Percentiles rank a stretch among this genome's conserved stretches.
These are phyloP conservation scores for Phyllopteryx taeniolatus DNA, from an alignment of 2,113 vertebrate species.

Conservation along the genomic window DNA sequence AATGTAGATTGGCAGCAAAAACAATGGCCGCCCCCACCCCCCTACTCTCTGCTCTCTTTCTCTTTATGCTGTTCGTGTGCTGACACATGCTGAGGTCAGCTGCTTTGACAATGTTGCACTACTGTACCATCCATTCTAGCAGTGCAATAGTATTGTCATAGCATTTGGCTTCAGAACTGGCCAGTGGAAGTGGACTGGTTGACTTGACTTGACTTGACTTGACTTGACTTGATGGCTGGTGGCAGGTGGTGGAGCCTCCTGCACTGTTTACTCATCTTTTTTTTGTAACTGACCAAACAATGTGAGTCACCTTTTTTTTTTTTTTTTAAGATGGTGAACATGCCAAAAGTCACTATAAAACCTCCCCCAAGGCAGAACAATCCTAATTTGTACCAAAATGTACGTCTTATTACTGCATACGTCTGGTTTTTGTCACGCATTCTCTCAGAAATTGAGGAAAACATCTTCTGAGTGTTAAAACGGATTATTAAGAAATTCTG, in stretches of 20 bases:
- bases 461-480: too few relatives aligned
- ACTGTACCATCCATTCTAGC: conserved; percentile 95
- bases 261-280: conserved; percentile 36
- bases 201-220: background rate
- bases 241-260: conserved; percentile 50
- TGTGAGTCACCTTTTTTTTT: background rate
- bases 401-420: too few relatives aligned
- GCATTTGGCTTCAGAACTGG: conserved; percentile 83
- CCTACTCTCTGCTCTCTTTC: background rate
- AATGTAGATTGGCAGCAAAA: conserved; percentile 46
- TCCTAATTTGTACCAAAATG: too few relatives aligned
- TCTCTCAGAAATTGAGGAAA: too few relatives aligned
- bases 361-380: too few relatives aligned
- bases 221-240: conserved; percentile 5
- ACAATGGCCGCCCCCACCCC: conserved; percentile 46
- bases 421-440: too few relatives aligned
- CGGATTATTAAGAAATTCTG: too few relatives aligned
- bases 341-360: background rate
- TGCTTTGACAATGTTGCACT: conserved; percentile 98
- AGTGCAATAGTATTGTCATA: conserved; percentile 99
- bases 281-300: background rate
- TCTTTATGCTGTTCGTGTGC: conserved; percentile 51
- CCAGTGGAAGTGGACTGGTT: conserved; percentile 43
- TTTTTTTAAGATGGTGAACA: background rate
- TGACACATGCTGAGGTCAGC: conserved; percentile 84